Base-by-base conservation (phyloP, 2,797 vertebrate species). In the Poeciliopsis presidionis region DNA sequence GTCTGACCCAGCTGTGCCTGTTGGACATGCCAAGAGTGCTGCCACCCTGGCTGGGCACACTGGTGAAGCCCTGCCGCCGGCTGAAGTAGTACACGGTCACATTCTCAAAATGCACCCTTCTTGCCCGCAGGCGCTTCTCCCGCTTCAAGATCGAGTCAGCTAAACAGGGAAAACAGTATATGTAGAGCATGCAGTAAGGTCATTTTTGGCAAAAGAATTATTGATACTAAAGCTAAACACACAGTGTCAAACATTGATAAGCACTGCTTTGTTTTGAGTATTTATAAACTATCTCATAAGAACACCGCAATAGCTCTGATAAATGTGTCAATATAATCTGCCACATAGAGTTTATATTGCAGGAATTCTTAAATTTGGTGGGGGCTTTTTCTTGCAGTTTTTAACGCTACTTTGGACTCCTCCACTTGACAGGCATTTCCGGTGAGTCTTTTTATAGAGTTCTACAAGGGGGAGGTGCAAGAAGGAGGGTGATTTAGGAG, bases 11-110 rank as follows among this genome's bases (percentile, higher is more conserved):
- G 95, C 96, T 99, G 93, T 99, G 98, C 53, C 97, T 96, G 84
- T 95, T 98, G 70, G 98, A 97, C 98, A 99, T 99, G 83, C 98
- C 98, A 95, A 99, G 94, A 0, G 98, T 99, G 94, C 98, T 99
- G 86, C 98, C 98, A 0, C 98, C 98, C 88, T 99, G 98, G 83
- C 98, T 99, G 93, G 98, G 98, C 82, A 99, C 98, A 0, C 98
- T 99, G 81, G 98, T 99, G 95, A 99, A 99, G 82, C 98, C 98
- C 93, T 99, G 98, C 55, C 98, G 94, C 81, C 98, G 95, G 5
- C 97, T 95, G 92, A 99, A 99, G 96, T 99, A 99, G 94, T 98
- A 99, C 83, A 99, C 98, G 0, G 98, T 99, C 91, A 99, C 98
- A 13, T 97, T 98, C 81, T 99, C 98, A 74, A 99, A 99, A 83